phyloP scores from a whole-genome alignment of 2,888 invertebrate species.

The Cantharis flavilabris region DNA sequence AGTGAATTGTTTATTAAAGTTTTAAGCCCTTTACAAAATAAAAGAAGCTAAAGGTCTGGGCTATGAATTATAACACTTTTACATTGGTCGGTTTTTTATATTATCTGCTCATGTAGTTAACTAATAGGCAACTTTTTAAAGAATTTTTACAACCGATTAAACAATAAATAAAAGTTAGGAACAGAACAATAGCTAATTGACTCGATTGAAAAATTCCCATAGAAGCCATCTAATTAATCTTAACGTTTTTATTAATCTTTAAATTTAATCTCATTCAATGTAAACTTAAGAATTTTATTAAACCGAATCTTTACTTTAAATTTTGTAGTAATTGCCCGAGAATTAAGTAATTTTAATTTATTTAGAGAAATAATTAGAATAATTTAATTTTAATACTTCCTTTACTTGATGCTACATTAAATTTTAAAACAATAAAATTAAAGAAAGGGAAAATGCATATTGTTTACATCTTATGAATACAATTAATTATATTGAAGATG shows the following conservation, averaged over 20 bases:
- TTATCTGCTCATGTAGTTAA: not conserved
- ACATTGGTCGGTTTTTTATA: not conserved
- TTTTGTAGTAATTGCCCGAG: not conserved
- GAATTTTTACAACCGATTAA: not conserved
- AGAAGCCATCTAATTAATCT: not conserved
- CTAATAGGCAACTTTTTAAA: not conserved
- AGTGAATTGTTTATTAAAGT: not conserved
- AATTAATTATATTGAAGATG: no score
- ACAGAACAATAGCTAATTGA: constrained; percentile 3
- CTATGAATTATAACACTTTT: not conserved
- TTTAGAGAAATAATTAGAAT: not conserved
- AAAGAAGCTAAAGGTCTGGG: not conserved
- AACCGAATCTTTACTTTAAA: not conserved
- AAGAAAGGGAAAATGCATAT: not conserved
- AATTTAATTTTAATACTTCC: not conserved
- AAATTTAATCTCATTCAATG: not conserved
- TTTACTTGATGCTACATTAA: not conserved
- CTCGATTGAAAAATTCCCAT: not conserved
- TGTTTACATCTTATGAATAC: not conserved
- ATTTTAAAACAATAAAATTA: not conserved
- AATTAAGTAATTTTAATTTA: not conserved
- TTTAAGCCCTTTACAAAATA: not conserved
- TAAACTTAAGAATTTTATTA: not conserved
- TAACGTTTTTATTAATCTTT: not conserved
- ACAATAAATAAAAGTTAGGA: not conserved